Base-by-base conservation (phyloP, 2,888 invertebrate species). In the Cephus pulcher region DNA sequence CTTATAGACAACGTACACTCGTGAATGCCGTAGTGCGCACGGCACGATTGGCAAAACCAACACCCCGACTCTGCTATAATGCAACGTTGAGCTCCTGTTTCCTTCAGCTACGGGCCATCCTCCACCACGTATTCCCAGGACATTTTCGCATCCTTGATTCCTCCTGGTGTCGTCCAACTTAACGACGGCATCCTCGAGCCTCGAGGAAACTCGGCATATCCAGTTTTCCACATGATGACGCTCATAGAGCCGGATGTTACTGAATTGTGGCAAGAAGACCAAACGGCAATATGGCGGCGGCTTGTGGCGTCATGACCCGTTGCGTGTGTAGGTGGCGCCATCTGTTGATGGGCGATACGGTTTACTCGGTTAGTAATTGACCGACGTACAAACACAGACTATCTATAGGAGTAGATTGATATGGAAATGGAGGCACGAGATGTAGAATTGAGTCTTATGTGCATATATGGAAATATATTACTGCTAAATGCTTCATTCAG, bases 1-100 rank as follows among this genome's bases (percentile, higher is more conserved):
- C 80, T 80, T 84, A 82, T 81, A 82, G 80, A 82, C 79, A 77
- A 84, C 76, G 77, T 34, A 74, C 34, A 33, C 12, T 15, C 74
- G 11, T 78, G 71, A 56, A 69, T 73, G 77, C 40, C 76, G 75
- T 79, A 73, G 82, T 75, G 79, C 80, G 80, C 78, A 79, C 79
- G 80, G 77, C 80, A 80, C 76, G 79, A 79, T 81, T 78, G 76
- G 80, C 78, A 76, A 78, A 78, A 76, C 78, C 79, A 80, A 77
- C 79, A 77, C 75, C 80, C 77, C 79, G 74, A 73, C 40, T 56
- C 23, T 9, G 56, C 23, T 56, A 56, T 56, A 23, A 56, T 56
- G 23, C 56, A 15, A 56, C 56, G 56, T 56, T 56, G 56, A 56
- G 23, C 56, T 56, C 23, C 56, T 56, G 23, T 56, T 23, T 56